phyloP scores from a whole-genome alignment of 2,888 invertebrate genomes.

The Drosophila quinaria region DNA sequence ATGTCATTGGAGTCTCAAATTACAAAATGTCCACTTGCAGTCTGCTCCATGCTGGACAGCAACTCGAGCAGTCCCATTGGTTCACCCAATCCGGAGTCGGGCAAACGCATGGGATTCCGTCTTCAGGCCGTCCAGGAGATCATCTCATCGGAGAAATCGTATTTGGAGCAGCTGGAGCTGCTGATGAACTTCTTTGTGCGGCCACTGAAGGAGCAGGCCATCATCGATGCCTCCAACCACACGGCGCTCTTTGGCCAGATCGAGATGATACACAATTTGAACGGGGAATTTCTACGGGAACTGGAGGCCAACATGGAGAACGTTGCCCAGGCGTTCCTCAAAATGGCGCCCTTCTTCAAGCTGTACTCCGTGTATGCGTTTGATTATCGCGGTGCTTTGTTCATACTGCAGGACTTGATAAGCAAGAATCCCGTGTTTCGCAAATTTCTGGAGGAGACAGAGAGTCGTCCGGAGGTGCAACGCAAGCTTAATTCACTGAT shows the following conservation, averaged over 20 bases:
- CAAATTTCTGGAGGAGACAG: conserved; percentile 88
- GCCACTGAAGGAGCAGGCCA: conserved; percentile 87
- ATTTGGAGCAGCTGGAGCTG: conserved; percentile 89
- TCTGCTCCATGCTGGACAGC: conserved; percentile 87
- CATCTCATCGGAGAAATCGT: conserved; percentile 89
- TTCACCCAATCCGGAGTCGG: conserved; percentile 78
- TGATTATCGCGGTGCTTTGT: conserved; percentile 89
- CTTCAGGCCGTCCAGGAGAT: conserved; percentile 89
- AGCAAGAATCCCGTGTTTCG: conserved; percentile 87
- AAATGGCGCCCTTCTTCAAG: conserved; percentile 92
- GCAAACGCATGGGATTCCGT: conserved; percentile 83
- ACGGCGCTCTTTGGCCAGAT: conserved; percentile 89
- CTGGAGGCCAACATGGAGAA: conserved; percentile 87
- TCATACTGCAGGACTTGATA: conserved; percentile 87
- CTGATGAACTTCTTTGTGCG: conserved; percentile 89
- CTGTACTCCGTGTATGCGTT: conserved; percentile 92
- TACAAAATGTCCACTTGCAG: conserved; percentile 68
- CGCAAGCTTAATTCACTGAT: conserved; percentile 90
- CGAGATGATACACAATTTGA: conserved; percentile 88
- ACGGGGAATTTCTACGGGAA: conserved; percentile 88
- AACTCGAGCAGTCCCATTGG: conserved; percentile 62
- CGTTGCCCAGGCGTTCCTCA: conserved; percentile 89
- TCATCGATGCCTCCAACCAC: conserved; percentile 86
- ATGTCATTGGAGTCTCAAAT: background rate
- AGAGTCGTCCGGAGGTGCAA: conserved; percentile 90